Evolutionary conservation across 2,113 vertebrate species (phyloP), one percentile per base, ranked within the genome.

Genomic region (Oceanodroma tethys): DNA sequence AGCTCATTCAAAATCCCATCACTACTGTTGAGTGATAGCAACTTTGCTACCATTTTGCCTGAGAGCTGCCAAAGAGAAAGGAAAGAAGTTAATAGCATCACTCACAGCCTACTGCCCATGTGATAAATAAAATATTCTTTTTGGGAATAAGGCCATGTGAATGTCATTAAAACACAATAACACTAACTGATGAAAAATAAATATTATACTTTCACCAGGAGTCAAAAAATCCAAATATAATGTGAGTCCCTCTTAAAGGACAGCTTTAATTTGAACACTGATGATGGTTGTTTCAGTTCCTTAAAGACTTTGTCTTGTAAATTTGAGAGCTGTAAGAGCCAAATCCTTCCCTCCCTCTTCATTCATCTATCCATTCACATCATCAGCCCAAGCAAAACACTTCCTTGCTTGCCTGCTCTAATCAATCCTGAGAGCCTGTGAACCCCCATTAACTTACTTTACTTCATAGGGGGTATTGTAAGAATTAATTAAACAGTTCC

Each of bases 401-500:
- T 95, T 95, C 91, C 71, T 96, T 97, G 40, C 88, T 91, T 92
- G 70, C 36, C 27, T 95, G 73, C 36, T 95, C 58, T 95, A 97
- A 97, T 97, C 95, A 97, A 82, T 87, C 93, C 93, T 95, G 91
- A 96, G 91, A 94, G 86, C 83, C 71, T 82, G 53, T 91, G 70
- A 96, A 74, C 80, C 89, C 91, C 65, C 63, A 93, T 95, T 97
- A 95, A 92, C 58, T 95, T 96, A 92, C 80, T 96, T 90, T 92
- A 38, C 93, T 88, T 97, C 82, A 81, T 73, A 84, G 95, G 85
- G 55, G 91, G 83, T 86, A 88, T 40, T 65, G 59, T 74, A 92
- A 81, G 56, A 81, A 81, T 84, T 90, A 97, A 97, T 96, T 93
- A 90, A 96, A 96, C 55, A 93, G 68, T 97, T 97, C 93, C 95